phyloP scores from a whole-genome alignment of 2,888 invertebrate species.

The Xanthorhoe spadicearia region DNA sequence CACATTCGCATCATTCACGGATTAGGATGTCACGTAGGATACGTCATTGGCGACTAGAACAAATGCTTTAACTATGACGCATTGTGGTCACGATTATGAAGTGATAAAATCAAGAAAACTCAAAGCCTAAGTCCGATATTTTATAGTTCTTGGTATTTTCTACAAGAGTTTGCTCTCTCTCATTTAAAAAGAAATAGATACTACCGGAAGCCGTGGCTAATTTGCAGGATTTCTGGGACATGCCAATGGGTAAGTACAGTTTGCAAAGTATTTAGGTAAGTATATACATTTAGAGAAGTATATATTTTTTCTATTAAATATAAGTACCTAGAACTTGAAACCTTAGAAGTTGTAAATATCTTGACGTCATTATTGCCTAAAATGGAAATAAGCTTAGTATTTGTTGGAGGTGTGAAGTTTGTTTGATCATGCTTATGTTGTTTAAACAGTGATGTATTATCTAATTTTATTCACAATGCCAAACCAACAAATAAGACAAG shows the following conservation, averaged over 20 bases:
- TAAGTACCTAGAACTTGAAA: background rate
- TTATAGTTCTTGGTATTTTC: too few species aligned
- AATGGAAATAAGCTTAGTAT: background rate
- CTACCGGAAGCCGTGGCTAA: too few species aligned
- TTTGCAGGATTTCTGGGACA: background rate
- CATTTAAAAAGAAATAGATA: too few species aligned
- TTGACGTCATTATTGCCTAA: background rate
- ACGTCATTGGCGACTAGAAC: too few species aligned
- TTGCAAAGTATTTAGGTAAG: background rate
- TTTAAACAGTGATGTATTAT: background rate
- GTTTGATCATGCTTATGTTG: background rate
- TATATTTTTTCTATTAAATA: background rate
- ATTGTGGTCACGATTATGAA: too few species aligned
- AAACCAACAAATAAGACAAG: too few species aligned
- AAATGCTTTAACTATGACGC: too few species aligned
- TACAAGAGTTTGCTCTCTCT: too few species aligned
- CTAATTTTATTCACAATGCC: background rate
- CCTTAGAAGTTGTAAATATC: background rate
- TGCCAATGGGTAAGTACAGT: background rate
- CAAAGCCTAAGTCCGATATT: too few species aligned
- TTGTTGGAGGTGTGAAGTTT: background rate
- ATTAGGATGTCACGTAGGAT: too few species aligned
- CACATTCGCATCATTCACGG: too few species aligned
- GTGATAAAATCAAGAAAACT: too few species aligned
- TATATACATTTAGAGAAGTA: background rate